These are phyloP conservation scores for Semicossyphus pulcher DNA, from an alignment of 2,113 vertebrate species.

Conservation along the genomic window DNA sequence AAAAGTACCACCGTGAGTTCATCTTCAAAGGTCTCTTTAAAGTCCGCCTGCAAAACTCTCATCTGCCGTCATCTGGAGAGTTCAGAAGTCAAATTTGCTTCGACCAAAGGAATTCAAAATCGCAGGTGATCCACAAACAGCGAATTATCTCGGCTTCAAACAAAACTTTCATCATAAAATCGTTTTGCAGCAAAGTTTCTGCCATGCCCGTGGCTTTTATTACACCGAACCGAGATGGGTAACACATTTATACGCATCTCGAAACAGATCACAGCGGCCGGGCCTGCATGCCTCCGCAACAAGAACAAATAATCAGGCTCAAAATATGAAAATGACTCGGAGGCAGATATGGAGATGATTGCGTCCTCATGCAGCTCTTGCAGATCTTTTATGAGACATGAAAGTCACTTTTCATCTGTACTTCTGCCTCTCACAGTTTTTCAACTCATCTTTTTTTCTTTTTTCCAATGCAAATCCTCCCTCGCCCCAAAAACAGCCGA, in stretches of 20 bases:
- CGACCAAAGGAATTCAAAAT: conserved; percentile 1
- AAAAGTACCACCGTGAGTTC: conserved; percentile 22
- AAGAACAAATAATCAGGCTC: conserved; percentile 62
- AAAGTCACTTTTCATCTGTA: conserved; percentile 59
- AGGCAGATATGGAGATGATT: conserved; percentile 67
- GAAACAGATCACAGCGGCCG: conserved; percentile 34
- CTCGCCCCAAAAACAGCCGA: background rate
- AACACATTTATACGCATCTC: conserved; percentile 28
- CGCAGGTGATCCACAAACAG: conserved; percentile 25
- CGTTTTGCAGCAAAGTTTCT: conserved; percentile 10
- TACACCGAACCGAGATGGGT: conserved; percentile 31
- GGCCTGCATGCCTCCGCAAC: conserved; percentile 36
- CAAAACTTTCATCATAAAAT: conserved; percentile 39
- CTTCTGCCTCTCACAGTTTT: conserved; percentile 36
- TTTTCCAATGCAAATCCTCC: conserved; percentile 36
- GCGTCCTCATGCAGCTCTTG: conserved; percentile 31
- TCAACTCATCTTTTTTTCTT: background rate
- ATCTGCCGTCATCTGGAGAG: background rate
- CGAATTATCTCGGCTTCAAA: conserved; percentile 37
- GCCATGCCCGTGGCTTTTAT: conserved; percentile 41
- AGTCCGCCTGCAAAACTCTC: too few species aligned
- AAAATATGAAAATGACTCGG: conserved; percentile 52
- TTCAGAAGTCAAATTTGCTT: conserved; percentile 19
- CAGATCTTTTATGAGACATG: conserved; percentile 49
- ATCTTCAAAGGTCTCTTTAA: conserved; percentile 27